A percentile compares a stretch with the other conserved stretches of the same genome.
Evolutionary conservation across 2,113 vertebrate genomes (phyloP).

Genomic region (Grallaria varia): DNA sequence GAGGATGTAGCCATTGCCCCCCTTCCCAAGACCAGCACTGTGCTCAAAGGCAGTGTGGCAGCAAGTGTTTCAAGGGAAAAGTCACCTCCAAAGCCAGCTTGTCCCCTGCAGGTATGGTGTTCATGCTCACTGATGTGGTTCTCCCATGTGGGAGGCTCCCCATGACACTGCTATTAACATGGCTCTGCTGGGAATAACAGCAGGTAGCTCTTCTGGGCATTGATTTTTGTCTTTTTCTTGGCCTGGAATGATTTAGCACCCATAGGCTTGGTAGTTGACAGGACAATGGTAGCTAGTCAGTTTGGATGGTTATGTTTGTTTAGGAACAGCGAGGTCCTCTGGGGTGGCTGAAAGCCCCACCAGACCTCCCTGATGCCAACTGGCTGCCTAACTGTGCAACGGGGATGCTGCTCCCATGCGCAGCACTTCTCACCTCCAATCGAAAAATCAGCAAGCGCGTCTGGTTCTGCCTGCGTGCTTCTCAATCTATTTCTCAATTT

Average conservation of each 20-base stretch:
- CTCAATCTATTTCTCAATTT: neutral
- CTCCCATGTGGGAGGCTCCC: neutral
- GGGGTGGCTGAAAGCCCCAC: neutral
- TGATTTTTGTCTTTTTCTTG: neutral
- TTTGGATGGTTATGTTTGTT: neutral
- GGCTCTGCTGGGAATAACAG: neutral
- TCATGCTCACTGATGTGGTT: neutral
- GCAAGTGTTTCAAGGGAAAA: neutral
- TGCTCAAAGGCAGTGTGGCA: neutral
- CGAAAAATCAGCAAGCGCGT: neutral
- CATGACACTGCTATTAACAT: neutral
- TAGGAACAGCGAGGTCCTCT: neutral
- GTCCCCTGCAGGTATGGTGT: neutral
- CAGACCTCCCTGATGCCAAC: accelerated
- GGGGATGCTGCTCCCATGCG: accelerated
- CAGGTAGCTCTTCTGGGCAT: neutral
- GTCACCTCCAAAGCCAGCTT: neutral
- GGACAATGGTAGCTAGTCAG: neutral
- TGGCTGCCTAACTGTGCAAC: neutral
- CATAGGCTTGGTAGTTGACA: neutral
- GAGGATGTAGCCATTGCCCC: accelerated
- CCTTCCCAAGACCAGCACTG: neutral
- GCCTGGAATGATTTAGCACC: neutral
- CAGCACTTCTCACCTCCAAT: neutral
- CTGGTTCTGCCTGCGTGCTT: neutral